phyloP scores from a whole-genome alignment of 2,113 vertebrate genomes.

The Toxotes chatareus region DNA sequence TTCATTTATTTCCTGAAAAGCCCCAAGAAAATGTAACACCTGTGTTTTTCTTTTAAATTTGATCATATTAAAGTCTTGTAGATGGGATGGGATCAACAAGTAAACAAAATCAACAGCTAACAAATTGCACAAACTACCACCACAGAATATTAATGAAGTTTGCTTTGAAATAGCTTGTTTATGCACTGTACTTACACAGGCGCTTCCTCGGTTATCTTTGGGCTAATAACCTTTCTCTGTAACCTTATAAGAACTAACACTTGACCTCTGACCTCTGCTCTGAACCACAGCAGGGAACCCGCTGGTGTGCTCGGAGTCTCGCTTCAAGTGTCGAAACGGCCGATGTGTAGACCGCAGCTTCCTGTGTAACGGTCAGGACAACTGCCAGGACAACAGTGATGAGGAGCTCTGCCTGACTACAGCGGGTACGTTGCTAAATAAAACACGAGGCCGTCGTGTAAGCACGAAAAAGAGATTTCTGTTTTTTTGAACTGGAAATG shows the following conservation, averaged over 20 bases:
- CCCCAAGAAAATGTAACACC: neutral
- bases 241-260: neutral
- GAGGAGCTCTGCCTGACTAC: slow-evolving; percentile 93
- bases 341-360: slow-evolving; percentile 98
- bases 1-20: slow-evolving; percentile 12
- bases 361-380: slow-evolving; percentile 94
- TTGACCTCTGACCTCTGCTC: slow-evolving; percentile 38
- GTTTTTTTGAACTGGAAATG: neutral
- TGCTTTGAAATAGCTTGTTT: slow-evolving; percentile 2
- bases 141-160: neutral
- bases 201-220: neutral
- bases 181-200: neutral
- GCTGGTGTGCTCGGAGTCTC: slow-evolving; percentile 92
- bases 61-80: neutral
- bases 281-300: slow-evolving; percentile 90
- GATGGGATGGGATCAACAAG: neutral
- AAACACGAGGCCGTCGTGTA: neutral
- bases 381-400: slow-evolving; percentile 97
- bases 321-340: slow-evolving; percentile 96
- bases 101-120: neutral
- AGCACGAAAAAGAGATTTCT: neutral
- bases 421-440: slow-evolving; percentile 85
- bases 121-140: neutral
- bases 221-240: neutral
- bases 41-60: slow-evolving; percentile 5